Base-by-base conservation (phyloP, 2,113 vertebrate species). In the Thymallus thymallus region DNA sequence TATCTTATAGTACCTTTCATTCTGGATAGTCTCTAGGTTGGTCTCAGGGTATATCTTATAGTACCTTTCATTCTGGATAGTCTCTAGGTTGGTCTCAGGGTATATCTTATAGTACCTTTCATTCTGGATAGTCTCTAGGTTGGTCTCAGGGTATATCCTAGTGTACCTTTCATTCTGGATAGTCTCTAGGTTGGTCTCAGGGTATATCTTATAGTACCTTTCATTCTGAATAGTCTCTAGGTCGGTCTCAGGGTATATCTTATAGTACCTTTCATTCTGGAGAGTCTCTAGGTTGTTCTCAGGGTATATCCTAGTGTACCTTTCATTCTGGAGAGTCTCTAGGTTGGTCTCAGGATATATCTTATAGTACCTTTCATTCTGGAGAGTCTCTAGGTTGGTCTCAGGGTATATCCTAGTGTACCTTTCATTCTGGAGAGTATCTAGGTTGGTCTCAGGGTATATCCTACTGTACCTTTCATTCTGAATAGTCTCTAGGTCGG, bases 161-260 rank as follows among this genome's bases (percentile, higher is more conserved):
- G n/a, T n/a, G n/a, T n/a, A 65, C 63, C 63, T 30, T 30, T 65
- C 96, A n/a, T 0, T 91, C 68, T 93, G 86, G 68, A 96, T 56
- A 0, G 95, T 92, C 68, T 92, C 91, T 72, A 98, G 75, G 0
- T 87, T 89, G 61, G 93, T n/a, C n/a, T n/a, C n/a, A n/a, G n/a
- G n/a, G n/a, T n/a, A n/a, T n/a, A n/a, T n/a, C n/a, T n/a, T n/a
- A n/a, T n/a, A n/a, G n/a, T n/a, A n/a, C n/a, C n/a, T n/a, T n/a
- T n/a, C n/a, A n/a, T 26, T 26, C 26, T 26, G 26, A 26, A 26
- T 26, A 26, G 26, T 2, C 26, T 26, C 26, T 26, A 26, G 26
- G 0, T 88, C 89, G 55, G 93, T 26, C 26, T 26, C 26, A 26
- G 26, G 26, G 26, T 26, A 26, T 26, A 26, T n/a, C n/a, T n/a